Conservation (phyloP, 2,888 invertebrate genomes). For the Plagodis dolabraria region DNA sequence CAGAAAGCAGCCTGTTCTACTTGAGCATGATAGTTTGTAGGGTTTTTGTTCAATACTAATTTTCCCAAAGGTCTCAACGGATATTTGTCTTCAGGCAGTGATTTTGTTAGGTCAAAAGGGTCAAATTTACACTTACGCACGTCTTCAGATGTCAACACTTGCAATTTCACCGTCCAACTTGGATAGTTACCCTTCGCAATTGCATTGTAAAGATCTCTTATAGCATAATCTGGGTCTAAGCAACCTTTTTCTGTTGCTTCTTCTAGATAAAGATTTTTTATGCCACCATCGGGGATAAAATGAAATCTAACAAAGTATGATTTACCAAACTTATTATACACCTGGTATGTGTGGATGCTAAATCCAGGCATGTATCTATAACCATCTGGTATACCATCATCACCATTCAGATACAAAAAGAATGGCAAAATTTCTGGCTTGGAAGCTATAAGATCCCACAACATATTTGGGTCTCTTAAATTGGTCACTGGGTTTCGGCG, state of each 20-base stretch:
- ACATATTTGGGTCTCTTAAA: conserved; percentile 87
- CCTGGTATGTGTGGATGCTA: conserved; percentile 94
- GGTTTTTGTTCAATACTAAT: conserved; percentile 92
- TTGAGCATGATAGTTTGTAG: conserved; percentile 94
- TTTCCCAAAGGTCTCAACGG: conserved; percentile 93
- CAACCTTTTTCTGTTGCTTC: not conserved
- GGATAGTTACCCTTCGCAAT: conserved; percentile 89
- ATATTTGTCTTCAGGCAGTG: conserved; percentile 80
- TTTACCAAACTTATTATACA: conserved; percentile 89
- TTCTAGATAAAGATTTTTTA: not conserved
- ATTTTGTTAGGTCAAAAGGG: conserved; percentile 96
- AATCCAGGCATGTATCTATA: conserved; percentile 91
- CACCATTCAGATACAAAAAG: not conserved
- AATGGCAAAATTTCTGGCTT: not conserved
- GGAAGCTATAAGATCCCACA: not conserved
- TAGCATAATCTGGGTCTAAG: conserved; percentile 92
- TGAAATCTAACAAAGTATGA: conserved; percentile 15
- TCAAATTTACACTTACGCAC: conserved; percentile 91
- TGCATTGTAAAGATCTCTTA: conserved; percentile 93
- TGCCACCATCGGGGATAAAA: not conserved
- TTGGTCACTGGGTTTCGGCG: conserved; percentile 85
- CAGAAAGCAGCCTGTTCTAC: conserved; percentile 94
- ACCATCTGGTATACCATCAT: conserved; percentile 83
- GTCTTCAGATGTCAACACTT: conserved; percentile 83
- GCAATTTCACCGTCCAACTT: conserved; percentile 74